These are phyloP conservation scores for Cygnus buccinator DNA, from an alignment of 2,113 vertebrate species.

Conservation along the genomic window DNA sequence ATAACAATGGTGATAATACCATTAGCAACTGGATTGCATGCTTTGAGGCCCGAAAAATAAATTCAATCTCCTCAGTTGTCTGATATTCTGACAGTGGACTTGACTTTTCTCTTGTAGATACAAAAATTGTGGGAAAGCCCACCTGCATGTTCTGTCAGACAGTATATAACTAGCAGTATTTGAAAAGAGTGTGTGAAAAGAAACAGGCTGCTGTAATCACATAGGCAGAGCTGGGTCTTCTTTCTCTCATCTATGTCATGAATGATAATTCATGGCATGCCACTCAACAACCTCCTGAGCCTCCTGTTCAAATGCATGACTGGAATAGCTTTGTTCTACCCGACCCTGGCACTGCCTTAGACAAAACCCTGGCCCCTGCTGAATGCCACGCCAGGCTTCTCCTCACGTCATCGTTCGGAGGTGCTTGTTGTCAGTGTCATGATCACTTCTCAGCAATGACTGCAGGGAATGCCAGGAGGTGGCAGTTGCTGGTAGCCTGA, in stretches of 20 bases:
- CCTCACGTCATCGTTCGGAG: neutral
- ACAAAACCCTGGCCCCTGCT: neutral
- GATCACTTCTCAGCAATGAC: neutral
- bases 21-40: neutral
- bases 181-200: neutral
- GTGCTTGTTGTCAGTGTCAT: neutral
- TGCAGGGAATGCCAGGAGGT: neutral
- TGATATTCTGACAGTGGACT: neutral
- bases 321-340: neutral
- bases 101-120: neutral
- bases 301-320: neutral
- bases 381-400: neutral
- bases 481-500: neutral
- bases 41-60: neutral
- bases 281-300: neutral
- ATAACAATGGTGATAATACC: neutral
- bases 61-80: neutral
- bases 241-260: neutral
- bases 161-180: neutral
- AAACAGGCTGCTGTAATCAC: neutral
- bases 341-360: neutral
- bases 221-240: neutral
- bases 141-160: neutral
- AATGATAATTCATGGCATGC: rapidly evolving
- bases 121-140: neutral